Base-by-base conservation (phyloP, 2,888 invertebrate genomes). In the Pelosia muscerda region DNA sequence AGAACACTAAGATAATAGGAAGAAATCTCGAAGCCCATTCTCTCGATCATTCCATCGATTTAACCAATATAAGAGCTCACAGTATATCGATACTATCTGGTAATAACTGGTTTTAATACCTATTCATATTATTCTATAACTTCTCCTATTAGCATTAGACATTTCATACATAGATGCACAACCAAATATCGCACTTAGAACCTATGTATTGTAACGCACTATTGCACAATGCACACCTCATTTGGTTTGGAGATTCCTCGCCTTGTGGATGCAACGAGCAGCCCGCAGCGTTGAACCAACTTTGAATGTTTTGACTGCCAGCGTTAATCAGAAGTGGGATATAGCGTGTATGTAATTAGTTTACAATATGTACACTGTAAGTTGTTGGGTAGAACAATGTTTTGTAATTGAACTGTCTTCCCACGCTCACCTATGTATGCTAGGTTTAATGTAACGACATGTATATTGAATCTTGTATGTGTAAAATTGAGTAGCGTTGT, bases 221-320 rank as follows among this genome's bases (percentile, higher is more conserved):
- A 75, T 73, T 70, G 72, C 71, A 73, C 73, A 68, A 49, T 49
- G 28, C 25, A 26, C 25, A 55, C 63, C 79, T 82, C 84, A 83
- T 83, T 84, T 84, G 83, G 75, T 78, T 81, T 79, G 76, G 75
- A 80, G 80, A 83, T 84, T 63, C 74, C 71, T 64, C 69, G 69
- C 69, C 70, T 78, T 79, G 62, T 71, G 53, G 55, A 63, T 66
- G 71, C 63, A 68, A 69, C 60, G 34, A 53, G 66, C 55, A 49
- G 78, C 73, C 67, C 60, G 25, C 15, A 60, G 66, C 71, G 69
- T 65, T 62, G 31, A 23, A 8, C 57, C 28, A 28, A 26, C 31
- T 57, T 31, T n/a, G 26, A 1, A 28, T 28, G 57, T 57, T 26
- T 57, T 26, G 28, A 28, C 57, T 55, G 8, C 49, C 49, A 49